Base-by-base conservation (phyloP, 92 coral and sea anemone genomes). In the Anthopleura xanthogrammica region DNA sequence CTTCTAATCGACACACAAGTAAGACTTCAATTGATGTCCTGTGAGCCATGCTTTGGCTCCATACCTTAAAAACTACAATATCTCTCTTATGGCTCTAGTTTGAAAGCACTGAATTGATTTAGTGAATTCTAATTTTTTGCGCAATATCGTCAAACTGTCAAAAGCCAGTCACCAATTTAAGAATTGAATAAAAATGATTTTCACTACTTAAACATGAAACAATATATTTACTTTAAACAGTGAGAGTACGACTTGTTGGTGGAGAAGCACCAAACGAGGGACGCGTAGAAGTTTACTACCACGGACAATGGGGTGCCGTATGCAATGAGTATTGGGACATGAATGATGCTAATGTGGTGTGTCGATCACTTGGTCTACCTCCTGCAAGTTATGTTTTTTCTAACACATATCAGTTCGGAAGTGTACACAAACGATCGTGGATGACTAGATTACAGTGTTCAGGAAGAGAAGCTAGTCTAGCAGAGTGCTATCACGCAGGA, bases 311-410 rank as follows among this genome's bases (percentile, higher is more conserved):
- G 83, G 83, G 83, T 39, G 19, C 36, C 40, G 71, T 80, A 42
- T 80, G 83, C 43, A 74, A 8, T 43, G 76, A 80, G 23, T 2
- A 64, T 22, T 80, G 83, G 83, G 50, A 73, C n/a, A 41, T 80
- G 7, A 41, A 41, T 0, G 83, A 80, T 41, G 83, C 83, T 64
- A 7, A 64, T 42, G 72, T 80, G 71, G 83, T 80, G 23, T 80
- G 83, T 64, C 71, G 72, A 64, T 80, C 83, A 11, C 62, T 80
- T 5, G 83, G 83, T 41, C 60, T 80, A 12, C 36, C 52, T 29
- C 60, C 9, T 13, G 76, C 83, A 66, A 66, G 76, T 7, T 80
- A 64, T 80, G 40, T 62, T 62, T 62, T 62, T 7, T 62, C 70
- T 1, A 14, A 19, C 29, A 19, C 29, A 0, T 17, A 62, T 24